Base-by-base conservation (phyloP, 2,888 invertebrate species). In the Pemphredon lugubris region DNA sequence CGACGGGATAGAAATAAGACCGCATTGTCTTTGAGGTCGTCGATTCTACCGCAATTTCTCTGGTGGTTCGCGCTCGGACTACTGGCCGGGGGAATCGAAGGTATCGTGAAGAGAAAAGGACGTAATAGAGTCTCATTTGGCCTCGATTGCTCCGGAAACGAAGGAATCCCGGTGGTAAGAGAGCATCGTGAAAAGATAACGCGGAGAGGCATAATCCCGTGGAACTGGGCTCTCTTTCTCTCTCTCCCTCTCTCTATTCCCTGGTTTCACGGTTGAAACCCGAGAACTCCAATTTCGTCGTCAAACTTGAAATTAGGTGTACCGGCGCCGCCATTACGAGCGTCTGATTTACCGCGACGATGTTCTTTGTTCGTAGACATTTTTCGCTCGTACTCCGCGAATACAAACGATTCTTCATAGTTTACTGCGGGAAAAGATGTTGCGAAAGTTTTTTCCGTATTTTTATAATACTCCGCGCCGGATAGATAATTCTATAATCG, bases 71-170 rank as follows among this genome's bases (percentile, higher is more conserved):
- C 42, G 61, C 50, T 69, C 30, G 61, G 47, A 50, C 55, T 44
- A 26, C 42, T 42, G 50, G 40, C n/a, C n/a, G 59, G 51, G 59
- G 65, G 66, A 77, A 69, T 77, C 69, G 77, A 59, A 63, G 58
- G 75, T 58, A 68, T 58, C 71, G 70, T 18, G 68, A 54, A 60
- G 45, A 55, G 69, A 65, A 75, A 81, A 67, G 63, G 53, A 60
- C 67, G 67, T 66, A 77, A 77, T 69, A 60, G 70, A 74, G 70
- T 75, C 65, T 74, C 76, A 64, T 70, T 75, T 79, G 73, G 61
- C 65, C 70, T 61, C 78, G 78, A 81, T 81, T 77, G 79, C 70
- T 20, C 73, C 73, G 73, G 81, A 82, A 82, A 80, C 75, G 77
- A 77, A 81, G 71, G 83, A 77, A 70, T 73, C 63, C 51, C 68